Base-by-base conservation (phyloP, 2,797 vertebrate genomes). In the Gobio occitaniae region DNA sequence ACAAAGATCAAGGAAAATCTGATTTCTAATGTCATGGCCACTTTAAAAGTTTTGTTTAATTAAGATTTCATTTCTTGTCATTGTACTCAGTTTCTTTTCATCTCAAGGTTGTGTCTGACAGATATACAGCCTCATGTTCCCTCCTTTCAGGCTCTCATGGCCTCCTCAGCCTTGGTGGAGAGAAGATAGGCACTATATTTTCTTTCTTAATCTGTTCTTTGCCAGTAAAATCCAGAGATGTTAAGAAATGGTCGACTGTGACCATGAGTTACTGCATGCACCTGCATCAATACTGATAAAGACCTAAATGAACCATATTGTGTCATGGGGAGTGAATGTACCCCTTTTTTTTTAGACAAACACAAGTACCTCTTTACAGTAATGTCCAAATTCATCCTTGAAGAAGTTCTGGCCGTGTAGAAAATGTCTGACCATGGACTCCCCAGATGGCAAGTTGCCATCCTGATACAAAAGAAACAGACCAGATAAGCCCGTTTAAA, bases 381-480 rank as follows among this genome's bases (percentile, higher is more conserved):
- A 88, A 59, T 87, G 93, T 84, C 97, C 98, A 93, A 99, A 99
- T 90, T 99, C 97, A 75, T 94, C 90, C 77, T 94, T 93, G 90
- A 99, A 99, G 93, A 98, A 99, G 10, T 90, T 94, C 91, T 99
- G 98, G 21, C 98, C 98, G 56, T 97, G 96, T 6, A 99, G 94
- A 88, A 99, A 99, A 93, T 99, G 98, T 11, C 97, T 93, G 86
- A 99, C 95, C 97, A 99, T 97, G 72, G 98, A 97, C 90, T 99
- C 98, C 4, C 98, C 98, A 0, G 97, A 97, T 13, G 98, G 98
- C 77, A 99, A 95, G 88, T 99, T 99, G 32, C 98, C 98, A 13
- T 99, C 98, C 98, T 99, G 90, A 71, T 72, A n/a, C 2, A 75
- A 41, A 32, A 86, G 36, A 52, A 6, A 88, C 75, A 89, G n/a